These are phyloP conservation scores for Microtus pennsylvanicus DNA, from an alignment of 2,113 vertebrate species.

Conservation along the genomic window DNA sequence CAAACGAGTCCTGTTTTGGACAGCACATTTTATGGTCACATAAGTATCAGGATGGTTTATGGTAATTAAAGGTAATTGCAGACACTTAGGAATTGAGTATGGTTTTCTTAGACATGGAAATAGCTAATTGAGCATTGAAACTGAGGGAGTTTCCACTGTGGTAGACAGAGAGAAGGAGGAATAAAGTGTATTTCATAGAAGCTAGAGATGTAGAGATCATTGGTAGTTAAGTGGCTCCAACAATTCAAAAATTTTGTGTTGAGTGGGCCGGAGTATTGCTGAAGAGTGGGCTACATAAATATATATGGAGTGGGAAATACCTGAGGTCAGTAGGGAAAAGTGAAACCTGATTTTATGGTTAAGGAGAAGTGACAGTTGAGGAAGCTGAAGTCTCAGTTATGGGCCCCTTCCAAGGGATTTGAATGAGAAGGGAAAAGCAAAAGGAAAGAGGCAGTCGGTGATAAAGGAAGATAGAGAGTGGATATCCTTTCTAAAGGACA, in stretches of 20 bases:
- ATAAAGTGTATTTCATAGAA: neutral
- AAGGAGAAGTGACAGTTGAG: neutral
- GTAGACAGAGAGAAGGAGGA: neutral
- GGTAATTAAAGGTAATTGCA: neutral
- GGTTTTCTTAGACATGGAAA: neutral
- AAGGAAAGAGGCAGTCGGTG: neutral
- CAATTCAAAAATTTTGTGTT: neutral
- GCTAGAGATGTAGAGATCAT: neutral
- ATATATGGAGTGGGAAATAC: neutral
- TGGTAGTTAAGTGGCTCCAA: neutral
- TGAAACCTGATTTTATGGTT: neutral
- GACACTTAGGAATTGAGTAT: neutral
- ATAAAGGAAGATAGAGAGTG: neutral
- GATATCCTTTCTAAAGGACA: neutral
- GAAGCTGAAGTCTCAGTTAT: slow-evolving; percentile 12
- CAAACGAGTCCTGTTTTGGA: neutral
- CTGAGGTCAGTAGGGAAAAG: neutral
- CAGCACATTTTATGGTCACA: neutral
- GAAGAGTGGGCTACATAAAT: neutral
- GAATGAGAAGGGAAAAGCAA: neutral
- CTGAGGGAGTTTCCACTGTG: neutral
- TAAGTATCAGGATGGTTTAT: neutral
- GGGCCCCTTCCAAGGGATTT: neutral
- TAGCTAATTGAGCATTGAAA: neutral
- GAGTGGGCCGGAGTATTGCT: neutral